Evolutionary conservation across 2,113 vertebrate genomes (phyloP).

Genomic region (Catharus bicknelli): DNA sequence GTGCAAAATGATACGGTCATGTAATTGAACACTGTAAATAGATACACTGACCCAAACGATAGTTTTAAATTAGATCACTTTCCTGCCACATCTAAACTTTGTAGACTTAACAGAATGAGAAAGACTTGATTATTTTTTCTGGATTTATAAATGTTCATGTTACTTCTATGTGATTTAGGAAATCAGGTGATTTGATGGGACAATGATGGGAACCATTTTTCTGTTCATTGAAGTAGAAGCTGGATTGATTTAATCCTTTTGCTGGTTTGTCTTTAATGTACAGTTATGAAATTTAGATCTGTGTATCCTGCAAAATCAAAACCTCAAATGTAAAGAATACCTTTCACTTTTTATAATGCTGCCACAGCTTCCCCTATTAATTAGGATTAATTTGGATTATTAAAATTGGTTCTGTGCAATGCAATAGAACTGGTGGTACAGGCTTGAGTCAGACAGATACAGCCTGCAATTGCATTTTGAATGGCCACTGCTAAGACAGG

Average conservation of each 20-base stretch:
- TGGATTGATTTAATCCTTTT: constrained; percentile 1
- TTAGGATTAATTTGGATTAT: constrained; percentile 5
- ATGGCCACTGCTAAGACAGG: background rate
- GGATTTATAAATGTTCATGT: background rate
- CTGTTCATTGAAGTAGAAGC: background rate
- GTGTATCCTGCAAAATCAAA: background rate
- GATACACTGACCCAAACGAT: constrained; percentile 16
- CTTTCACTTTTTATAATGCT: background rate
- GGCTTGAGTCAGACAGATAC: background rate
- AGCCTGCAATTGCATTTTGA: background rate
- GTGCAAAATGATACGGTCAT: constrained; percentile 58
- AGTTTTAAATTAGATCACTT: constrained; percentile 49
- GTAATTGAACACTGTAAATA: constrained; percentile 60
- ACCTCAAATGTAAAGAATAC: background rate
- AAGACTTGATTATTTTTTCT: constrained; percentile 30
- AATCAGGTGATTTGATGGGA: background rate
- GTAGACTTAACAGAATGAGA: constrained; percentile 6
- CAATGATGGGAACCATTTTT: background rate
- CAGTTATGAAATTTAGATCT: background rate
- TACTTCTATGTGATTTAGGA: background rate
- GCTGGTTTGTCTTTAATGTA: background rate
- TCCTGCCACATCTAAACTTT: constrained; percentile 38
- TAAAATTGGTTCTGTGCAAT: constrained; percentile 26
- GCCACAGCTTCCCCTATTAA: constrained; percentile 20
- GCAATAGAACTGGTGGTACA: constrained; percentile 14